phyloP scores from a whole-genome alignment of 1,140 invertebrate genomes.

The Lordiphosa collinella region DNA sequence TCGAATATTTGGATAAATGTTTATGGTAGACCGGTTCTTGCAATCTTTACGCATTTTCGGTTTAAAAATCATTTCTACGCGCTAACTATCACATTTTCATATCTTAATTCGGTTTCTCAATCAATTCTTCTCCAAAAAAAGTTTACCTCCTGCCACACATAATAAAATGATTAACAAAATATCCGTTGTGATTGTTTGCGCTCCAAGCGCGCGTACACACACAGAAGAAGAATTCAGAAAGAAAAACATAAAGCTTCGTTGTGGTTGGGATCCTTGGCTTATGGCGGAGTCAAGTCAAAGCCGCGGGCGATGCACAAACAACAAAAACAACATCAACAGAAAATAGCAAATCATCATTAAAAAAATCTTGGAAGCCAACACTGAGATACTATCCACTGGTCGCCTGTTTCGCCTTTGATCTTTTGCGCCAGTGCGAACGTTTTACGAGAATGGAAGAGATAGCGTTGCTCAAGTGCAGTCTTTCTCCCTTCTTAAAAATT shows the following conservation, averaged over 20 bases:
- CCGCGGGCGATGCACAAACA: constrained; percentile 7
- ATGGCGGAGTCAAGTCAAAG: neutral
- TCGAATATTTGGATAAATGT: too few species aligned
- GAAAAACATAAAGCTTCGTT: constrained; percentile 20
- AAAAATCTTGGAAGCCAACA: constrained; percentile 30
- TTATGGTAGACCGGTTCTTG: neutral
- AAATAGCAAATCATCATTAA: constrained; percentile 75
- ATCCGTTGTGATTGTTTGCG: constrained; percentile 66
- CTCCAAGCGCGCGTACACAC: constrained; percentile 20
- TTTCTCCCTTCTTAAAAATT: neutral
- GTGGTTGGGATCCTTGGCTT: constrained; percentile 31
- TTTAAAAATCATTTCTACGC: neutral
- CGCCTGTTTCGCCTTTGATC: constrained; percentile 2
- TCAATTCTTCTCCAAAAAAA: constrained; percentile 10
- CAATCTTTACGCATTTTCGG: constrained; percentile 1
- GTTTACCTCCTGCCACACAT: constrained; percentile 28
- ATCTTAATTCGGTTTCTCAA: constrained; percentile 24
- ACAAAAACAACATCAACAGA: constrained; percentile 8
- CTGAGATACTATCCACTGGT: constrained; percentile 6
- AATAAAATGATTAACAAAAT: constrained; percentile 76
- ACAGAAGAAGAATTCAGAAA: constrained; percentile 17
- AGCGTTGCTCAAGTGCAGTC: constrained; percentile 20
- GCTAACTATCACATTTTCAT: constrained; percentile 2
- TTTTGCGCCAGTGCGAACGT: constrained; percentile 4
- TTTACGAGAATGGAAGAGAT: constrained; percentile 25